Base-by-base conservation (phyloP, 2,797 vertebrate species). In the Leptoclinus maculatus region DNA sequence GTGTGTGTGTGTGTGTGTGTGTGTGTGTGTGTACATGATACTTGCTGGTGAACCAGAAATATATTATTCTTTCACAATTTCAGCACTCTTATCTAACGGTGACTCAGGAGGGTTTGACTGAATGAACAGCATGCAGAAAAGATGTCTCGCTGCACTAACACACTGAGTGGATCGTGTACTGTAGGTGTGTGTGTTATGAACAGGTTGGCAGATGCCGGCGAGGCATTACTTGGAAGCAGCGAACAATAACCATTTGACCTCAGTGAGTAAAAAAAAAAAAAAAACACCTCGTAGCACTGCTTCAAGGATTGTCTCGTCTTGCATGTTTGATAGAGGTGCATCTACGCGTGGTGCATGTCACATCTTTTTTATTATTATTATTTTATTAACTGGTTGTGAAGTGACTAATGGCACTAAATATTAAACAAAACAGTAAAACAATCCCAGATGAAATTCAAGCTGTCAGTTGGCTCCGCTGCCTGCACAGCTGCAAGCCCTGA, bases 31-130 rank as follows among this genome's bases (percentile, higher is more conserved):
- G 7, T 57, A 19, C 38, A 71, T 65, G 27, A 80, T 74, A 27
- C 21, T n/a, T 1, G 27, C 56, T 41, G 17, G 66, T 68, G 56
- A 82, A 59, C n/a, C 54, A 32, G 5, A 69, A 49, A 75, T 43
- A 34, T 45, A 74, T 70, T 77, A 41, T 47, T 79, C 45, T 71
- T 54, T 65, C 10, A 54, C 9, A 32, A 7, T 51, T 71, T 73
- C 60, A 47, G 29, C 21, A 34, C 7, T 68, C 29, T 78, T 84
- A 76, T 32, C 27, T 57, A 65, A 25, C 58, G 64, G 66, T 66
- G 67, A 83, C 11, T 81, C 73, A 78, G 81, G 49, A 38, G 59
- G 59, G 74, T 78, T 76, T 74, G 66, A 53, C 32, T 76, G 43
- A 84, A 83, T 67, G 43, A 64, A 64, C 29, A 78, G 53, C 38